Conservation (phyloP, 2,113 vertebrate genomes). For the Glareola pratincola region DNA sequence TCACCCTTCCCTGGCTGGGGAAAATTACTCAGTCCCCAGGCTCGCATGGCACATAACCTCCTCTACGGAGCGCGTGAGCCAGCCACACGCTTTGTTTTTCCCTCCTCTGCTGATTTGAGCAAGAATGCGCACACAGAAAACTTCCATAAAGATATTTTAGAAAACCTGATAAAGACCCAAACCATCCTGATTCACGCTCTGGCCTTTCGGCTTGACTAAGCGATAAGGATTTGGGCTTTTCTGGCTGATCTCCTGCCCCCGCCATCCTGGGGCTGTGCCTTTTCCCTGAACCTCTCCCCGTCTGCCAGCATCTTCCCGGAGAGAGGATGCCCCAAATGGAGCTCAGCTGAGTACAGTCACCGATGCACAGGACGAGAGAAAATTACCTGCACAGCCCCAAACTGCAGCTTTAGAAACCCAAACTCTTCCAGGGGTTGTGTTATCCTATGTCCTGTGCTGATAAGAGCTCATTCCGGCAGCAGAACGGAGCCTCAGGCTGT, state of each 20-base stretch:
- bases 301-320: background rate
- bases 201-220: background rate
- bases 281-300: background rate
- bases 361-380: rapidly evolving
- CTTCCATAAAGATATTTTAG: background rate
- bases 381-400: background rate
- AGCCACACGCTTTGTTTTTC: background rate
- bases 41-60: background rate
- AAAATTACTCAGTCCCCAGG: background rate
- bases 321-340: background rate
- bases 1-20: background rate
- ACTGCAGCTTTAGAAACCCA: background rate
- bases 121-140: background rate
- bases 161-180: background rate
- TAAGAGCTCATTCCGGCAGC: background rate
- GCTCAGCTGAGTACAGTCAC: background rate
- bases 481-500: background rate
- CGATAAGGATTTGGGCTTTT: background rate
- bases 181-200: background rate
- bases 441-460: background rate
- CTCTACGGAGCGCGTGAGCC: background rate
- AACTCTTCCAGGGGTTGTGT: background rate
- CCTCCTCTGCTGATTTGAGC: background rate
- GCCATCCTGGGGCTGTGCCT: background rate
- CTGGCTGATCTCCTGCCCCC: background rate